These are phyloP conservation scores for Gorsachius magnificus DNA, from an alignment of 2,797 vertebrate species.

Conservation along the genomic window DNA sequence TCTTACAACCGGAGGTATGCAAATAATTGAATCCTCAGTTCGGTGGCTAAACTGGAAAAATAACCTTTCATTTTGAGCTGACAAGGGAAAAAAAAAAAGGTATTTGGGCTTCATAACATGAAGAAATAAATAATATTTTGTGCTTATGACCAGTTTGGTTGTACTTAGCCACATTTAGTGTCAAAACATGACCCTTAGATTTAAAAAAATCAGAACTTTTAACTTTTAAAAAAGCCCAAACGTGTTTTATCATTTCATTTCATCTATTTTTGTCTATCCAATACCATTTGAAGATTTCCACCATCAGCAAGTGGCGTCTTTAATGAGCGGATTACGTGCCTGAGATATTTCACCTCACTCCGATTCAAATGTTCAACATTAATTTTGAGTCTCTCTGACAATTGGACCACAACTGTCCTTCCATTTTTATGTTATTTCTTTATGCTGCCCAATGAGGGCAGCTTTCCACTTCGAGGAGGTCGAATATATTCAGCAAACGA, in stretches of 20 bases:
- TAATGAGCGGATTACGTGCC: conserved; percentile 27
- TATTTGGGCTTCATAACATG: background rate
- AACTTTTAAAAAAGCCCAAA: background rate
- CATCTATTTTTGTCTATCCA: background rate
- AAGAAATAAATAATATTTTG: background rate
- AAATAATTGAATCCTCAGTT: conserved; percentile 49
- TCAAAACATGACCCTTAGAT: background rate
- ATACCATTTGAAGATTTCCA: background rate
- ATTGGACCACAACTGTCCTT: conserved; percentile 11
- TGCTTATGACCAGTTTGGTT: background rate
- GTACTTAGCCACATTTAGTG: background rate
- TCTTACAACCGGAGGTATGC: conserved; percentile 32
- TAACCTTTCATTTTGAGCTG: conserved; percentile 17
- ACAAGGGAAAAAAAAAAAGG: background rate
- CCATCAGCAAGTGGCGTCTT: background rate
- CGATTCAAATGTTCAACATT: background rate
- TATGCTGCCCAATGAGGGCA: background rate
- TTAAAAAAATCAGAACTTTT: background rate
- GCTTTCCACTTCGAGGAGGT: background rate
- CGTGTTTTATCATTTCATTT: background rate
- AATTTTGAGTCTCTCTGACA: conserved; percentile 12
- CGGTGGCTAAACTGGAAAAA: conserved; percentile 21
- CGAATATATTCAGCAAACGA: background rate
- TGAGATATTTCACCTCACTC: conserved; percentile 17
- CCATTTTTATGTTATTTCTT: conserved; percentile 23